Evolutionary conservation across 2,797 vertebrate species (phyloP).

Genomic region (Toxotes lorentzi): DNA sequence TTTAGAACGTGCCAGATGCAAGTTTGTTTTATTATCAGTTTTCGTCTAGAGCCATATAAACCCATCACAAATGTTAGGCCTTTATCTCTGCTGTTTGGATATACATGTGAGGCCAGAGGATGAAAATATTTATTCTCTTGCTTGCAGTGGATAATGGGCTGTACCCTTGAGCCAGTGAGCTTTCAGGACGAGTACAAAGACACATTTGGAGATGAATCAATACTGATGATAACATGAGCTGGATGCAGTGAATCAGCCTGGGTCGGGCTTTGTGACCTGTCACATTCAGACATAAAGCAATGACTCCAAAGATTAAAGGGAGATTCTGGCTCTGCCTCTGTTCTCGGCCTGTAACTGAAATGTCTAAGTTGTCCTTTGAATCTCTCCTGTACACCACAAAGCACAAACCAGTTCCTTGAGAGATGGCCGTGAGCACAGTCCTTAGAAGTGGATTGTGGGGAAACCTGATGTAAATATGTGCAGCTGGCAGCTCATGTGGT

Average conservation of each 20-base stretch:
- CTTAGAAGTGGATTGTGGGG: conserved; percentile 78
- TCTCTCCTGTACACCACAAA: conserved; percentile 54
- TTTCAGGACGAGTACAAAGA: conserved; percentile 64
- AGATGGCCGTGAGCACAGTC: conserved; percentile 71
- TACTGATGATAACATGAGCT: conserved; percentile 63
- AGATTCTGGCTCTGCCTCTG: conserved; percentile 44
- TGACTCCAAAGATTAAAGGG: conserved; percentile 61
- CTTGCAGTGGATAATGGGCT: conserved; percentile 57
- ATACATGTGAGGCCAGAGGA: conserved; percentile 56
- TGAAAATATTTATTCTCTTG: conserved; percentile 68
- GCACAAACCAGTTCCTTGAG: conserved; percentile 67
- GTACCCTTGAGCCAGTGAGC: conserved; percentile 56
- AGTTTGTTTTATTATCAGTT: conserved; percentile 68
- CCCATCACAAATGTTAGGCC: conserved; percentile 61
- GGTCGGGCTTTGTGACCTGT: conserved; percentile 61
- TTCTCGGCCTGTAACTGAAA: conserved; percentile 47
- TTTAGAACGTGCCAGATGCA: conserved; percentile 63
- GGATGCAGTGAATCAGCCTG: conserved; percentile 57
- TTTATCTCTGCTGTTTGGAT: conserved; percentile 68
- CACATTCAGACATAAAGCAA: conserved; percentile 73
- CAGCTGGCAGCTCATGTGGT: conserved; percentile 84
- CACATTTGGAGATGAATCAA: conserved; percentile 66
- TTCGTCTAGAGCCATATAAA: conserved; percentile 63
- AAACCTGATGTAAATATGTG: conserved; percentile 80
- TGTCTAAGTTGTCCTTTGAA: conserved; percentile 67